Evolutionary conservation across 2,888 invertebrate genomes (phyloP), one percentile per base, ranked within the genome.

Genomic region (Sphecodes monilicornis): DNA sequence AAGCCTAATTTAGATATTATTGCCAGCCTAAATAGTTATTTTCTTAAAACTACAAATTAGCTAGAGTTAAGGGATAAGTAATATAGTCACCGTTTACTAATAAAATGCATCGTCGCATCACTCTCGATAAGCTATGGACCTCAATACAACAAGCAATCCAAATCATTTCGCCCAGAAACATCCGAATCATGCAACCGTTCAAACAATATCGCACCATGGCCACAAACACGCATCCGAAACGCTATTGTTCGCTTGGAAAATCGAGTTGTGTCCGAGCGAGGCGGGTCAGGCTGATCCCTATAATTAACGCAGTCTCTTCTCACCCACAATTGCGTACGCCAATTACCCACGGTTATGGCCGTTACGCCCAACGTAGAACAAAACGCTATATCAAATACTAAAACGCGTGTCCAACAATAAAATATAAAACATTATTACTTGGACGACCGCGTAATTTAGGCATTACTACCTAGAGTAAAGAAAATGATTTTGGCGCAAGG

Each of bases 271-370:
- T 60, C 16, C 57, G 57, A 60, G 57, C 57, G 29, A 29, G 57
- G 57, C 57, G 57, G 13, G 57, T 60, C 57, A 60, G 57, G 32
- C 64, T 64, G 64, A 57, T 41, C 29, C 41, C 57, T 41, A 26
- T 46, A 66, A 66, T 76, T 46, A 46, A 54, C 43, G 54, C 36
- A n/a, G 29, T 26, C 43, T 66, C 29, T 39, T 36, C 36, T 39
- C 32, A 5, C 4, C 16, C 54, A 46, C 68, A 64, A 43, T 39
- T 50, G 46, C 32, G 41, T 41, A 16, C 50, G n/a, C 60, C 74
- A 78, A 84, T 84, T 84, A 84, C 54, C 70, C 72, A 43, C 54
- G 22, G 46, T 60, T 60, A 50, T 50, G 50, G 50, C 22, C 22
- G 50, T 50, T 8, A 50, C 8, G 50, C 50, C 2, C 50, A 10